Conservation (phyloP, 2,888 invertebrate species). For the Vannuccia rotundouncinata region DNA sequence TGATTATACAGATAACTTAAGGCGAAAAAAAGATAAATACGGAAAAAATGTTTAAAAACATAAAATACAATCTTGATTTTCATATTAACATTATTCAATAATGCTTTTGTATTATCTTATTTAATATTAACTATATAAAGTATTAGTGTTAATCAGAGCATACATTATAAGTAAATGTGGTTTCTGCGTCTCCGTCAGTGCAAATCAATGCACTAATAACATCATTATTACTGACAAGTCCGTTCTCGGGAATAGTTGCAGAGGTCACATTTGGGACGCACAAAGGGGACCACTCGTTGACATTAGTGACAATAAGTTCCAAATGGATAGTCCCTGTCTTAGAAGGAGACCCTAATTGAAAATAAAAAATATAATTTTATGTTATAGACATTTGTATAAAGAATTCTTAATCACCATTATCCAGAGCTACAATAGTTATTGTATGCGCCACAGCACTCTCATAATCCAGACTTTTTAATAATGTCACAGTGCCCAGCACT, state of each 20-base stretch:
- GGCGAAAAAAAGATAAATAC: no score
- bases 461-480: constrained; percentile 7
- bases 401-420: neutral
- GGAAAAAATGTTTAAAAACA: no score
- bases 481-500: neutral
- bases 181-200: neutral
- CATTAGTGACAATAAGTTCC: neutral
- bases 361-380: no score
- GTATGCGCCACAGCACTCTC: neutral
- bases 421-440: neutral
- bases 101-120: no score
- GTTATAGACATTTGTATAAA: no score
- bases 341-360: no score
- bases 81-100: no score
- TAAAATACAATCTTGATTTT: no score
- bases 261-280: neutral
- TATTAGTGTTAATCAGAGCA: no score
- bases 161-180: neutral
- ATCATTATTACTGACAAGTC: neutral
- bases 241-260: neutral
- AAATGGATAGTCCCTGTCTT: neutral
- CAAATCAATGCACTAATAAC: neutral
- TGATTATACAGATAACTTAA: no score
- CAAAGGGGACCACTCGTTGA: neutral
- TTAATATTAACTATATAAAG: no score